Base-by-base conservation (phyloP, 2,113 vertebrate genomes). In the Neogobius melanostomus region DNA sequence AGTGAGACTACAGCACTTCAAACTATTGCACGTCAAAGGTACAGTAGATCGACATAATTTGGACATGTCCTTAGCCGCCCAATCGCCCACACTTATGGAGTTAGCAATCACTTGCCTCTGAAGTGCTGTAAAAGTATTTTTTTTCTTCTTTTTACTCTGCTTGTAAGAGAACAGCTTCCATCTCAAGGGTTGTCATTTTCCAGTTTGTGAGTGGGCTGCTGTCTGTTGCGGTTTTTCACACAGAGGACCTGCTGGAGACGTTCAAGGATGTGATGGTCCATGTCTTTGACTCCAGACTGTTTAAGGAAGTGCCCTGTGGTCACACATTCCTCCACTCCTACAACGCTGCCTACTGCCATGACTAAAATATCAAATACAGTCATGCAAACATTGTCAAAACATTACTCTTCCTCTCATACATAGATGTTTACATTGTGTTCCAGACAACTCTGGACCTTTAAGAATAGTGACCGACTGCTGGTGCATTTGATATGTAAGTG, bases 101-200 rank as follows among this genome's bases (percentile, higher is more conserved):
- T 85, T 89, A 88, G 77, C 83, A 82, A 84, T 86, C 87, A 83
- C 60, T 7, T 73, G 72, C 79, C 71, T 91, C 66, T 87, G 71
- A 87, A 83, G 81, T 76, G 80, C 66, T 69, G 62, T 44, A 49
- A 80, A 83, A 84, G 66, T 16, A 71, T 81, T 75, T 67, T 72
- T 79, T 82, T 85, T 65, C 15, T 79, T 80, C 82, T 76, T 68
- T 80, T 1, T 21, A 21, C 21, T 21, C 21, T 21, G 21, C 21
- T 2, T 81, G 74, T 73, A 54, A 83, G 87, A 82, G 66, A 68
- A 71, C 61, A 71, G 59, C 77, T 69, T 72, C 80, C 59, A 47
- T 81, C 69, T 72, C 52, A n/a, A 91, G 83, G 88, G 83, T 90
- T 92, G 91, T 93, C 91, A 92, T 94, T 93, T 93, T 82, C 85